phyloP scores from a whole-genome alignment of 1,140 invertebrate genomes.

The Drosophila sechellia region DNA sequence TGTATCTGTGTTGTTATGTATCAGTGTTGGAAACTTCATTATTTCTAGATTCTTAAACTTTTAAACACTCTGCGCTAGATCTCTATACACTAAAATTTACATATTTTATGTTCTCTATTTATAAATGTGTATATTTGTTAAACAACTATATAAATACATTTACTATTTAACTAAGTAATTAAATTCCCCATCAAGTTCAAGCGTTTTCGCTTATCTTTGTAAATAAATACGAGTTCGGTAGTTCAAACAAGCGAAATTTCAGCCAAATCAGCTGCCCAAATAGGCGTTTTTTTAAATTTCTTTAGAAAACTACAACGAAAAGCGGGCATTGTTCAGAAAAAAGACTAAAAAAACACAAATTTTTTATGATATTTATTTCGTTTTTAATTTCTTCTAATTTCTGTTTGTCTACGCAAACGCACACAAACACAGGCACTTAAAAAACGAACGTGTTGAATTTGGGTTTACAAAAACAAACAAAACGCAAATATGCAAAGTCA shows the following conservation, averaged over 20 bases:
- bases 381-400: slow-evolving; percentile 51
- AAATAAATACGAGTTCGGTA: slow-evolving; percentile 6
- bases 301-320: slow-evolving; percentile 17
- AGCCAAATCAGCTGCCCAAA: slow-evolving; percentile 43
- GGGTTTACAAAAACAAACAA: slow-evolving; percentile 43
- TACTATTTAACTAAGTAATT: background rate
- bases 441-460: slow-evolving; percentile 59
- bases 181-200: background rate
- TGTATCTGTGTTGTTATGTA: no score
- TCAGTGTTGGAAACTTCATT: no score
- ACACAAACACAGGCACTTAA: slow-evolving; percentile 2
- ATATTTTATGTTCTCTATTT: no score
- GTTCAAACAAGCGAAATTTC: background rate
- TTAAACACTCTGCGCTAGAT: no score
- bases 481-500: slow-evolving; percentile 57
- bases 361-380: slow-evolving; percentile 49
- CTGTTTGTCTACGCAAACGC: slow-evolving; percentile 49
- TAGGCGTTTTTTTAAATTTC: slow-evolving; percentile 9
- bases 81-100: no score
- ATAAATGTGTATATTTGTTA: no score
- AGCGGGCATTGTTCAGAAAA: slow-evolving; percentile 10
- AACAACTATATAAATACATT: no score
- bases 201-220: slow-evolving; percentile 1
- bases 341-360: slow-evolving; percentile 6
- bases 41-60: no score